Evolutionary conservation across 2,113 vertebrate species (phyloP).

Genomic region (Chionomys nivalis): DNA sequence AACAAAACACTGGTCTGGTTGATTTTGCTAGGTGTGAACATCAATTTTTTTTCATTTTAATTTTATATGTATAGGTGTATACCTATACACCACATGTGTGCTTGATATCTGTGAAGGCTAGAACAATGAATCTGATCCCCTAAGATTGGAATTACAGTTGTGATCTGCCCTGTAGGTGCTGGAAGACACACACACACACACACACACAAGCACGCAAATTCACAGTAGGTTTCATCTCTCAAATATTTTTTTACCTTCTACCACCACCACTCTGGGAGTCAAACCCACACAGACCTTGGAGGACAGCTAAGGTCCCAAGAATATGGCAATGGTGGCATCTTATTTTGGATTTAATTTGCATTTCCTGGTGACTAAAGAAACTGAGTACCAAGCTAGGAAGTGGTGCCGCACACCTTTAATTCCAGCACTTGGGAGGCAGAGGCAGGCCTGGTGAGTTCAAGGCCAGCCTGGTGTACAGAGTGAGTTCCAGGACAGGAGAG

Average conservation of each 20-base stretch:
- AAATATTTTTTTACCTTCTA: neutral
- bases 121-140: neutral
- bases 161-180: neutral
- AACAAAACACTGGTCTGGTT: neutral
- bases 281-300: no score
- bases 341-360: neutral
- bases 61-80: neutral
- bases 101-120: neutral
- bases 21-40: neutral
- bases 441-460: no score
- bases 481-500: no score
- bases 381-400: neutral
- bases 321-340: neutral
- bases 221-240: neutral
- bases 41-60: neutral
- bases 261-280: neutral
- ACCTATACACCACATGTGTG: neutral
- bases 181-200: neutral
- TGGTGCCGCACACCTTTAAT: no score
- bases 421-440: no score
- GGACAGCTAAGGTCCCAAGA: neutral
- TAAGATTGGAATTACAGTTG: neutral
- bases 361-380: neutral
- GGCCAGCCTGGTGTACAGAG: no score
- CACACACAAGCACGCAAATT: neutral